Evolutionary conservation across 2,797 vertebrate genomes (phyloP).

Genomic region (Paguma larvata): DNA sequence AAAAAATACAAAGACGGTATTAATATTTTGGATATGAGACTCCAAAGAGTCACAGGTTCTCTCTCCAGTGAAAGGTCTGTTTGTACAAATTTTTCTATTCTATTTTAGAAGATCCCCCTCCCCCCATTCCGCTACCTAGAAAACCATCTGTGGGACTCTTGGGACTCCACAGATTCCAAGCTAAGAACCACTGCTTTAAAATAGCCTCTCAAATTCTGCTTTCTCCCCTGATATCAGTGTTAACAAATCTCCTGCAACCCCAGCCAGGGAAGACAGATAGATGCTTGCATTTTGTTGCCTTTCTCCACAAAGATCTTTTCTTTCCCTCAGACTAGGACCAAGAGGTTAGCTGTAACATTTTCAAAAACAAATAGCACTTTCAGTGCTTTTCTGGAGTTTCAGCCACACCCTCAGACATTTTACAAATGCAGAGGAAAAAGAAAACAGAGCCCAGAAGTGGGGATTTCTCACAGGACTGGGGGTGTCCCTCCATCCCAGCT

Average conservation of each 20-base stretch:
- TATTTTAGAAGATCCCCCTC: neutral
- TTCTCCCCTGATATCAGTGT: neutral
- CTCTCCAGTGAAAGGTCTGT: neutral
- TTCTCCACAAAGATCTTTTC: conserved; percentile 78
- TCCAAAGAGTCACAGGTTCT: neutral
- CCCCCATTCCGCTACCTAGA: neutral
- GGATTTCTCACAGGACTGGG: neutral
- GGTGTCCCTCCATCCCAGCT: neutral
- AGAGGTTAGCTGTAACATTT: conserved; percentile 70
- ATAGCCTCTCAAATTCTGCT: conserved; percentile 13
- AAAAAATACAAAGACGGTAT: neutral
- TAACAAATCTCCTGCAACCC: conserved; percentile 42
- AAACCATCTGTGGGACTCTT: neutral
- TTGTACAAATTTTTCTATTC: neutral
- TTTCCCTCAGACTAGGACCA: neutral
- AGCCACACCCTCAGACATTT: conserved; percentile 58
- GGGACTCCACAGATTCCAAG: neutral
- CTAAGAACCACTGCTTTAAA: conserved; percentile 11
- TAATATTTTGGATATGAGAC: neutral
- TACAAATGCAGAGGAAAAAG: neutral
- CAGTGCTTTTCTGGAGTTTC: conserved; percentile 53
- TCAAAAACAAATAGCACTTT: conserved; percentile 75
- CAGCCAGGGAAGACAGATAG: neutral
- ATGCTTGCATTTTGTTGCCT: neutral
- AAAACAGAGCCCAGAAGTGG: neutral